A percentile compares a stretch with the other conserved stretches of the same genome.
Evolutionary conservation across 2,113 vertebrate species (phyloP).

Genomic region (Ciconia boyciana): DNA sequence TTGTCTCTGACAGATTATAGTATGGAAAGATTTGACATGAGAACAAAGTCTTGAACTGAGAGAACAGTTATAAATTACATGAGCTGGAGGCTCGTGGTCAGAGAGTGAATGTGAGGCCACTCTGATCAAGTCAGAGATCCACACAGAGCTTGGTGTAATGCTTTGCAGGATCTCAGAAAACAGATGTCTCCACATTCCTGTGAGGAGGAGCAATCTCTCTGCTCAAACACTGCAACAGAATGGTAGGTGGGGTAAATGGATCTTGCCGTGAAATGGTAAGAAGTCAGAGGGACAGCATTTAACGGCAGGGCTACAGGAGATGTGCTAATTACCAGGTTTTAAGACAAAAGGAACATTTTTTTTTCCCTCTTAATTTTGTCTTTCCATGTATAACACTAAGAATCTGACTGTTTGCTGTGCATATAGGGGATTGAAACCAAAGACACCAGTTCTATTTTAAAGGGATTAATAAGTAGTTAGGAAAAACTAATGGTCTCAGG

Average conservation of each 20-base stretch:
- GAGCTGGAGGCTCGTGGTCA: neutral
- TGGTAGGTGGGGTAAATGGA: neutral
- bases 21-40: constrained; percentile 23
- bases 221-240: neutral
- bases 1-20: neutral
- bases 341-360: neutral
- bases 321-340: neutral
- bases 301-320: neutral
- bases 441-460: neutral
- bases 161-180: neutral
- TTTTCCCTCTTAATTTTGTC: neutral
- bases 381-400: neutral
- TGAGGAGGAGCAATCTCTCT: neutral
- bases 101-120: neutral
- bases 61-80: constrained; percentile 42
- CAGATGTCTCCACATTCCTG: neutral
- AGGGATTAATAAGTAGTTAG: neutral
- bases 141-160: neutral
- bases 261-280: neutral
- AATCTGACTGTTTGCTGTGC: neutral
- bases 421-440: neutral
- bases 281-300: neutral
- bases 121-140: neutral
- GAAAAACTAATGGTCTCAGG: neutral
- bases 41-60: constrained; percentile 21